Base-by-base conservation (phyloP, 2,113 vertebrate species). In the Grallaria varia region DNA sequence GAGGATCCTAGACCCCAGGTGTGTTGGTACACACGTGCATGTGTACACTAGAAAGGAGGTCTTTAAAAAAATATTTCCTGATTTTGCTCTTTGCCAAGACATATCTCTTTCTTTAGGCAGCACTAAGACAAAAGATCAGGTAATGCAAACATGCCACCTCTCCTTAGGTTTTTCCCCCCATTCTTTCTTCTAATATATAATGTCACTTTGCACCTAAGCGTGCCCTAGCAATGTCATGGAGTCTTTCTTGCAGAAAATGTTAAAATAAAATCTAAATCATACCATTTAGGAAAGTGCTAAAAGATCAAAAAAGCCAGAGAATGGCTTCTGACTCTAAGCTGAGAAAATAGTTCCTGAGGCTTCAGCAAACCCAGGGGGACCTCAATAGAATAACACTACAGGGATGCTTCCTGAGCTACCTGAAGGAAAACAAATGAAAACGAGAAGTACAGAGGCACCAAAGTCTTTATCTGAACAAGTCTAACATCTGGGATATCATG, bases 171-270 rank as follows among this genome's bases (percentile, higher is more conserved):
- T 39, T 78, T 81, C 75, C 39, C 35, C 62, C 45, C 55, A 33
- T 27, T 78, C 53, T 47, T 63, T 75, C 49, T 69, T 49, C 35
- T 78, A 63, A 83, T 40, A 71, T 1, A 52, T 1, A 35, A 17
- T 53, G 58, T 66, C 71, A 53, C 58, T 84, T 49, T 35, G 49
- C 62, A 87, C 58, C 66, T 31, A 31, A 44, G 23, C 28, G 25
- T 91, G 87, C 44, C 33, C 28, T 8, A 64, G 37, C 40, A 66
- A 68, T 12, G 42, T 42, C 73, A 83, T 0, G 4, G 33, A 74
- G 56, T 18, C 68, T 47, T 90, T 90, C 53, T 85, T 69, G 72
- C 59, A 95, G 63, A 69, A 94, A 90, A 86, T 8, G 5, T 52
- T 44, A n/a, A 66, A 80, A 77, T 56, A 35, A 80, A 84, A 35